Conservation (phyloP, 2,888 invertebrate genomes). For the Rugalucina vietnamica region DNA sequence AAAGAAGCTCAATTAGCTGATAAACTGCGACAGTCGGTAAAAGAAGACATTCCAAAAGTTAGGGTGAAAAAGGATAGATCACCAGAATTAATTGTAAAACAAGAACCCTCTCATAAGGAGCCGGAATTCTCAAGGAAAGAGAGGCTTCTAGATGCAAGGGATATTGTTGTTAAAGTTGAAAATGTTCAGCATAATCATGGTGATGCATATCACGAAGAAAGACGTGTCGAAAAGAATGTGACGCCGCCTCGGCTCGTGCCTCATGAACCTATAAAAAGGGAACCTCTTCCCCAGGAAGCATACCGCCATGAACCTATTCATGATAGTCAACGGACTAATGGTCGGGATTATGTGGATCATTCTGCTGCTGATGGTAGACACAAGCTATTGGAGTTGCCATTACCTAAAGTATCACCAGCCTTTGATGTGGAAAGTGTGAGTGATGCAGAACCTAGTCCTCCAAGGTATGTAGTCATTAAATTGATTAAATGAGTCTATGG, state of each 20-base stretch:
- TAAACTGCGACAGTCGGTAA: slow-evolving; percentile 57
- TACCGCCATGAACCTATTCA: slow-evolving; percentile 10
- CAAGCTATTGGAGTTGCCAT: slow-evolving; percentile 86
- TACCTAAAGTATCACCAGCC: slow-evolving; percentile 91
- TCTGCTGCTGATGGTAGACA: background rate
- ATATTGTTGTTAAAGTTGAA: slow-evolving; percentile 74
- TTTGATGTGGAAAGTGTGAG: slow-evolving; percentile 62
- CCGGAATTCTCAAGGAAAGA: slow-evolving; percentile 64
- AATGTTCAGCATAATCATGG: slow-evolving; percentile 62
- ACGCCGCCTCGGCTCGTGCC: slow-evolving; percentile 23
- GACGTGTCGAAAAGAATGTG: slow-evolving; percentile 29
- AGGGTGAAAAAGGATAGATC: slow-evolving; percentile 54
- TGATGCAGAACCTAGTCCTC: slow-evolving; percentile 61
- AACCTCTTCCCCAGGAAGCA: background rate
- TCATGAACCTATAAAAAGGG: background rate
- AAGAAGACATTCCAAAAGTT: slow-evolving; percentile 39
- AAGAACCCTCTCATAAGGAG: slow-evolving; percentile 38
- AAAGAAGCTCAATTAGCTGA: slow-evolving; percentile 80
- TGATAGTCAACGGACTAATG: background rate
- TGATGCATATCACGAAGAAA: slow-evolving; percentile 20
- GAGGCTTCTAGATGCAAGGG: slow-evolving; percentile 59
- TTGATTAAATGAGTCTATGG: too few relatives aligned
- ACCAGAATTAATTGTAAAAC: slow-evolving; percentile 41
- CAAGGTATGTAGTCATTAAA: slow-evolving; percentile 67
- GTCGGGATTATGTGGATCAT: background rate